Evolutionary conservation across 2,888 invertebrate species (phyloP).

Genomic region (Orchesellides sinensis): DNA sequence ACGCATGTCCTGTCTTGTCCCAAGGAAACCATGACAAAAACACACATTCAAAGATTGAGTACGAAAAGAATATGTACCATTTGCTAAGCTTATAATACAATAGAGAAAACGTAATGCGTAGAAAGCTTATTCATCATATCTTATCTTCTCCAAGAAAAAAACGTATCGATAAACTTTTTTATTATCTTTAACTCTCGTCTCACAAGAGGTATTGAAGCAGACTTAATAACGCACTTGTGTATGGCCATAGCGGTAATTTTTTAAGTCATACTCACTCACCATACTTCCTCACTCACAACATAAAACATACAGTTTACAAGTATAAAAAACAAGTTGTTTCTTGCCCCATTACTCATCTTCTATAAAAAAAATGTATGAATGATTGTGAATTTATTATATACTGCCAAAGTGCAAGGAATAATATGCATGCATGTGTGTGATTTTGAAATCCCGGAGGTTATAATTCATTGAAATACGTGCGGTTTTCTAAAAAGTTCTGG

Average conservation of each 20-base stretch:
- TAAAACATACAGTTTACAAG: background rate
- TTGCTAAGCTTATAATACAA: too few relatives aligned
- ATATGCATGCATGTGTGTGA: background rate
- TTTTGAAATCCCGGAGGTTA: background rate
- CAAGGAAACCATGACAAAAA: too few relatives aligned
- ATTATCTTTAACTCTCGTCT: background rate
- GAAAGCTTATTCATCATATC: too few relatives aligned
- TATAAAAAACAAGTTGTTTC: background rate
- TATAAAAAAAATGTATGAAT: conserved; percentile 2
- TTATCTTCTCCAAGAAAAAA: background rate
- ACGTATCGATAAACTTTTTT: background rate
- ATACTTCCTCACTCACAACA: conserved; percentile 13
- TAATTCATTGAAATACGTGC: too few relatives aligned
- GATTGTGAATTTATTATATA: background rate
- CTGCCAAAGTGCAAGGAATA: too few relatives aligned
- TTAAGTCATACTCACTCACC: background rate
- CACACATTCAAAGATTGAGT: too few relatives aligned
- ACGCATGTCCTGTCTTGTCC: too few relatives aligned
- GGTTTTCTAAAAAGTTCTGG: too few relatives aligned
- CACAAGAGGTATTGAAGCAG: conserved; percentile 1
- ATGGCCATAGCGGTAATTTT: background rate
- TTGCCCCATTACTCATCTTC: background rate
- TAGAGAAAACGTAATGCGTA: too few relatives aligned
- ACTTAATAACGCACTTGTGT: background rate
- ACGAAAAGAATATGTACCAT: too few relatives aligned